These are phyloP conservation scores for Panagrolaimus sp. DNA, from an alignment of 1,140 invertebrate species.

Conservation along the genomic window DNA sequence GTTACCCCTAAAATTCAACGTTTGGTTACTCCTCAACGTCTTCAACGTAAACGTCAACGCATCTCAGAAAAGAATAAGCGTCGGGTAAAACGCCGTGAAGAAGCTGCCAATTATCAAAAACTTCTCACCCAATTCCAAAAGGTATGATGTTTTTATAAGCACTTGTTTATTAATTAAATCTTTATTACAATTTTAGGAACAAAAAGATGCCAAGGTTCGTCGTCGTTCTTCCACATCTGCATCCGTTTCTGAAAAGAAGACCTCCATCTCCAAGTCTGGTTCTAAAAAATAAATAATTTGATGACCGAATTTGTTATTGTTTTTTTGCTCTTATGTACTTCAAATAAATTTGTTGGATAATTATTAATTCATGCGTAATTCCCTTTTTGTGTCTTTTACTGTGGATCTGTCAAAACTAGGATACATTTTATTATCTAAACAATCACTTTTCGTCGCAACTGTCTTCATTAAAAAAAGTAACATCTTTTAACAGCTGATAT, in stretches of 20 bases:
- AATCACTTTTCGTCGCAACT: too few species aligned
- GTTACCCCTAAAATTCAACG: slow-evolving; percentile 99
- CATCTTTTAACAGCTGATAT: too few species aligned
- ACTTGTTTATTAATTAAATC: slow-evolving; percentile 14
- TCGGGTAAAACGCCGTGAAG: slow-evolving; percentile 74
- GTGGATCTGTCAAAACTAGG: too few species aligned
- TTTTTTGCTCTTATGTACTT: slow-evolving; percentile 11
- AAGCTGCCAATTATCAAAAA: slow-evolving; percentile 89
- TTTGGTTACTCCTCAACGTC: slow-evolving; percentile 83
- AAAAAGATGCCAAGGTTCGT: slow-evolving; percentile 54
- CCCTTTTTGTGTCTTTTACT: too few species aligned
- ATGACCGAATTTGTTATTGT: slow-evolving; percentile 19
- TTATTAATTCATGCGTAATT: too few species aligned
- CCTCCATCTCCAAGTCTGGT: slow-evolving; percentile 23
- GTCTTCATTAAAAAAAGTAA: too few species aligned
- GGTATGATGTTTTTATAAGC: slow-evolving; percentile 61
- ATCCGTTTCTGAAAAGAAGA: too few species aligned
- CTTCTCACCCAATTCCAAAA: slow-evolving; percentile 89
- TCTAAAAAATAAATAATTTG: slow-evolving; percentile 25
- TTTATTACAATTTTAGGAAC: slow-evolving; percentile 41
- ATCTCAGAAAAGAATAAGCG: slow-evolving; percentile 85
- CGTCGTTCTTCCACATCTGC: slow-evolving; percentile 52
- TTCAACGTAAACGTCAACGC: slow-evolving; percentile 87
- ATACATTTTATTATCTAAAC: too few species aligned
- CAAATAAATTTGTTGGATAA: not conserved